Evolutionary conservation across 2,113 vertebrate genomes (phyloP), one percentile per base, ranked within the genome.

Genomic region (Holacanthus passer): DNA sequence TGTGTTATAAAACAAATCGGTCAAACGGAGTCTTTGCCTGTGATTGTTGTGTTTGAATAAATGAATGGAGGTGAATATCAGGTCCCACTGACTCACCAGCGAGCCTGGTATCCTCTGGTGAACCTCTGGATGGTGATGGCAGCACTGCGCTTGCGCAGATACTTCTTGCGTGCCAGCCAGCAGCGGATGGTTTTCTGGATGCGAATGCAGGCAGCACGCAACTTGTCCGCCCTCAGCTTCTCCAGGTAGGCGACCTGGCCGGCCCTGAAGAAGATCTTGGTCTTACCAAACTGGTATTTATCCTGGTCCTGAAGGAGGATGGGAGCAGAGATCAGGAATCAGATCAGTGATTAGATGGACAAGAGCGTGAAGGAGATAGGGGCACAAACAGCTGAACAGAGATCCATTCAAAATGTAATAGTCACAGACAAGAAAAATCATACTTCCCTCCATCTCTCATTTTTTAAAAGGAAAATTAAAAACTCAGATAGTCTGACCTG

Each of bases 201-300:
- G 76, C 97, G 96, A 91, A 99, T 98, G 86, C 98, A 99, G 82
- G 98, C 98, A 1, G 94, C 96, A 29, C 98, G 94, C 83, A 99
- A 85, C 91, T 99, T 99, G 91, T 99, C 98, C 2, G 98, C 97
- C 79, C 98, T 96, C 91, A 99, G 83, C 93, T 99, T 99, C 92
- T 99, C 98, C 86, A 99, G 93, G 82, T 99, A 99, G 32, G 98
- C 98, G 45, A 99, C 98, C 94, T 99, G 98, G 56, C 98, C 98
- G 0, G 98, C 98, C 60, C 98, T 96, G 95, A 99, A 99, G 95
- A 99, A 99, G 91, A 99, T 99, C 95, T 99, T 99, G 78, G 97
- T 99, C 89, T 99, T 99, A 70, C 98, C 98, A 94, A 99, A 99
- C 93, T 99, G 98, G 92, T 99, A 99, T 93, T 99, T 99, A 94